Base-by-base conservation (phyloP, 2,113 vertebrate genomes). In the Plecotus auritus region DNA sequence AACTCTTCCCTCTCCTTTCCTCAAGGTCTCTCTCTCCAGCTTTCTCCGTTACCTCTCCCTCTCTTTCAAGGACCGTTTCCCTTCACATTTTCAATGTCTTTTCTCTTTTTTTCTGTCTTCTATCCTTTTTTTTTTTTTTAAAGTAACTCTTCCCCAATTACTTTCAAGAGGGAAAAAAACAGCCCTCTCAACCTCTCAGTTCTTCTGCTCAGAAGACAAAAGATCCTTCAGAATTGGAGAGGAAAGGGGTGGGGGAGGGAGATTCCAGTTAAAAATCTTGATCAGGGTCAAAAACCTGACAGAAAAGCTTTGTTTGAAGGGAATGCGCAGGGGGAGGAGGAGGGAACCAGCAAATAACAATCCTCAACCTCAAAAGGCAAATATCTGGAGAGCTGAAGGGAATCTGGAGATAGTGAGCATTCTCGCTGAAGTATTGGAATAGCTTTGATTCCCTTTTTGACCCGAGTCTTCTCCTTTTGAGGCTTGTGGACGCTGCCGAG, bases 241-340 rank as follows among this genome's bases (percentile, higher is more conserved):
- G 72, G 77, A 89, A 76, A 70, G 64, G 77, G 7, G 4, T 22
- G 11, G 14, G 76, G 32, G 28, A 30, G 40, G 42, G 73, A 45
- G 85, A 97, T 91, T 95, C 80, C 87, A 76, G 85, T 96, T 95
- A 96, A 96, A 97, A 97, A 94, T 96, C 91, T 97, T 96, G 91
- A 82, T 94, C 91, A 94, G 96, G 95, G 95, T 97, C 93, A 97
- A 90, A 96, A 97, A 96, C 95, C 95, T 96, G 95, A 97, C 96
- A 96, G 97, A 95, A 96, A 96, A 93, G 93, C 97, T 96, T 96
- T 97, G 96, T 97, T 89, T 94, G 88, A 89, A 96, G 94, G 96
- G 94, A 94, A 93, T 94, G 93, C 59, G 86, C 88, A 67, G 86
- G 61, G 78, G 73, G 77, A 12, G 61, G 85, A 30, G 85, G 74